Conservation (phyloP, 2,797 vertebrate species). For the Coracias cyanogaster region DNA sequence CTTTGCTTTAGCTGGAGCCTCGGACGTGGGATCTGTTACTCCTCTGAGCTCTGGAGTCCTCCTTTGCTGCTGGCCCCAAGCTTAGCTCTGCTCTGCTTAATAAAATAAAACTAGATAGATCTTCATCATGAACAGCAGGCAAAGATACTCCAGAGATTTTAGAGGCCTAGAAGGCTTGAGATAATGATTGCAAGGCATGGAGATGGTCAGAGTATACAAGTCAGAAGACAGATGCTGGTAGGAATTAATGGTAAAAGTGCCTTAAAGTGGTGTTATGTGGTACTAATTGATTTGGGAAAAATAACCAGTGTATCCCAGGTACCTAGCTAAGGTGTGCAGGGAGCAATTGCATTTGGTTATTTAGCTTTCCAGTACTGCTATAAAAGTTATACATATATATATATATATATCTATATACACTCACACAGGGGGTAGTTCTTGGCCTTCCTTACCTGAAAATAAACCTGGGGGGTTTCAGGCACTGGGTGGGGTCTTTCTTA, state of each 20-base stretch:
- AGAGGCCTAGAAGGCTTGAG: not conserved
- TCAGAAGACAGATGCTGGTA: not conserved
- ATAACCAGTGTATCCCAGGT: not conserved
- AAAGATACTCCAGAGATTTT: not conserved
- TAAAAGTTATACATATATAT: not conserved
- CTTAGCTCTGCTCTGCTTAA: not conserved
- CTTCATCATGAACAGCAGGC: not conserved
- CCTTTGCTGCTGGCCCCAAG: not conserved
- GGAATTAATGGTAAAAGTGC: not conserved
- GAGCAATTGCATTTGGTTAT: not conserved
- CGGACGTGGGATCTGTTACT: not conserved
- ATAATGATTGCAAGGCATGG: not conserved
- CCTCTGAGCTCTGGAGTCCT: not conserved
- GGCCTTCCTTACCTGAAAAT: not conserved
- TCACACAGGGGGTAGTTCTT: not conserved
- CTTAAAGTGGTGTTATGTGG: not conserved
- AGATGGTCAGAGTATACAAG: not conserved
- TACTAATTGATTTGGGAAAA: not conserved
- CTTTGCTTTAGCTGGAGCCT: not conserved
- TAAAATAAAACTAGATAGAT: not conserved
- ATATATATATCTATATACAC: too few relatives aligned
- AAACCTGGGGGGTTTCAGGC: not conserved
- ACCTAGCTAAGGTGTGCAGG: not conserved
- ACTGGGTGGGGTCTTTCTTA: not conserved
- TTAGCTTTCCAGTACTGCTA: not conserved